Conservation (phyloP, 2,888 invertebrate genomes). For the Catocala nupta region DNA sequence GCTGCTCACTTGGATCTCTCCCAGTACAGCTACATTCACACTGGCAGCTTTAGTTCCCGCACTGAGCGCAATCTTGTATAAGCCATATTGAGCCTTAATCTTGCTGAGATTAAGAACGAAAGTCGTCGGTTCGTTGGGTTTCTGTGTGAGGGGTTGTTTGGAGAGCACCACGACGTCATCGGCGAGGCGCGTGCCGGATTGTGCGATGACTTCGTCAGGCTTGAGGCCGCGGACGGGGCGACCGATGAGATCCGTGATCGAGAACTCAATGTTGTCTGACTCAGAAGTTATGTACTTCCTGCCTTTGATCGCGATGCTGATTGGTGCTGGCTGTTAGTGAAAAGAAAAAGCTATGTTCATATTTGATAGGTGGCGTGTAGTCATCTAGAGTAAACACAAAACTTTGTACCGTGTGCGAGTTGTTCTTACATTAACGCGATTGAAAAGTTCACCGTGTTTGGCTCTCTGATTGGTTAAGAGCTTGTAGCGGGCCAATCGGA, state of each 20-base stretch:
- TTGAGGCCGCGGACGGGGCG: slow-evolving; percentile 89
- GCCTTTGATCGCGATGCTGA: slow-evolving; percentile 93
- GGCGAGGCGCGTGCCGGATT: slow-evolving; percentile 91
- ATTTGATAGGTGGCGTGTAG: too few relatives aligned
- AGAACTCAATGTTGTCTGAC: slow-evolving; percentile 91
- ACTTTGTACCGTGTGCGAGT: too few relatives aligned
- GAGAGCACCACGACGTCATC: slow-evolving; percentile 93
- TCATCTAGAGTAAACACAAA: too few relatives aligned
- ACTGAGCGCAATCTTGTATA: slow-evolving; percentile 93
- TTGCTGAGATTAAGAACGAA: slow-evolving; percentile 93
- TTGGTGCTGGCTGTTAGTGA: slow-evolving; percentile 90
- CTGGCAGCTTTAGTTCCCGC: slow-evolving; percentile 89
- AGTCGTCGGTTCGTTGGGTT: slow-evolving; percentile 88
- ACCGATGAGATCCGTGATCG: slow-evolving; percentile 92
- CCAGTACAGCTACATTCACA: slow-evolving; percentile 90
- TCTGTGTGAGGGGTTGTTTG: slow-evolving; percentile 87
- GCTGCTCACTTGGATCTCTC: slow-evolving; percentile 91
- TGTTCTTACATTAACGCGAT: too few relatives aligned
- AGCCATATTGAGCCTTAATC: slow-evolving; percentile 93
- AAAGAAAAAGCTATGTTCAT: neutral
- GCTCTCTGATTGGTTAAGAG: too few relatives aligned
- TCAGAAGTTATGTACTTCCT: slow-evolving; percentile 92
- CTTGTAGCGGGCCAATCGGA: too few relatives aligned
- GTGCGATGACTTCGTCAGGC: slow-evolving; percentile 90
- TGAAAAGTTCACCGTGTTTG: too few relatives aligned